Percentiles rank a stretch among this genome's conserved stretches.
phyloP scores from a whole-genome alignment of 1,140 invertebrate species.

The Lerema accius region DNA sequence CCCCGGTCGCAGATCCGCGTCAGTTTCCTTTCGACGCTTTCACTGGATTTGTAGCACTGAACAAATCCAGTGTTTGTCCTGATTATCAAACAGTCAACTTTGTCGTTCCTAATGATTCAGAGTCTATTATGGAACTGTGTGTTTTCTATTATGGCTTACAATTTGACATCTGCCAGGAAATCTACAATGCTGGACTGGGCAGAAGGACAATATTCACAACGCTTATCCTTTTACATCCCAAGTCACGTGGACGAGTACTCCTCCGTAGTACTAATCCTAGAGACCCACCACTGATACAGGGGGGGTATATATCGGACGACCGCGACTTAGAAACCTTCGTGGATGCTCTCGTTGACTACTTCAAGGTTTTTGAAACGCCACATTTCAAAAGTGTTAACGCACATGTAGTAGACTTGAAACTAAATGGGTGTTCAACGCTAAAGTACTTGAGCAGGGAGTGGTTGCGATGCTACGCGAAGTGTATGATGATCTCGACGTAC shows the following conservation, averaged over 20 bases:
- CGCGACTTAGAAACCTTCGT: slow-evolving; percentile 40
- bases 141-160: slow-evolving; percentile 20
- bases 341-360: slow-evolving; percentile 33
- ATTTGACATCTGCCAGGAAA: too few species aligned
- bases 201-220: slow-evolving; percentile 35
- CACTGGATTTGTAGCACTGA: slow-evolving; percentile 88
- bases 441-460: slow-evolving; percentile 44
- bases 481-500: slow-evolving; percentile 58
- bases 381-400: slow-evolving; percentile 39
- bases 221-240: slow-evolving; percentile 35
- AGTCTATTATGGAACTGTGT: slow-evolving; percentile 18
- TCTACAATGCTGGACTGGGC: slow-evolving; percentile 25
- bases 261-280: slow-evolving; percentile 39
- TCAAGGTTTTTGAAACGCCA: slow-evolving; percentile 31
- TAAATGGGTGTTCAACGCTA: not conserved
- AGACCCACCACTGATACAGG: slow-evolving; percentile 40
- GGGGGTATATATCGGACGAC: slow-evolving; percentile 29
- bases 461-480: slow-evolving; percentile 65
- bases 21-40: slow-evolving; percentile 89
- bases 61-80: slow-evolving; percentile 36
- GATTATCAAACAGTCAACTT: slow-evolving; percentile 39
- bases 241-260: slow-evolving; percentile 42
- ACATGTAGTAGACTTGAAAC: slow-evolving; percentile 15
- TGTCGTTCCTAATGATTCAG: slow-evolving; percentile 10
- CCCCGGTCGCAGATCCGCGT: slow-evolving; percentile 82